Evolutionary conservation across 2,888 invertebrate species (phyloP).

Genomic region (Girardia tigrina): DNA sequence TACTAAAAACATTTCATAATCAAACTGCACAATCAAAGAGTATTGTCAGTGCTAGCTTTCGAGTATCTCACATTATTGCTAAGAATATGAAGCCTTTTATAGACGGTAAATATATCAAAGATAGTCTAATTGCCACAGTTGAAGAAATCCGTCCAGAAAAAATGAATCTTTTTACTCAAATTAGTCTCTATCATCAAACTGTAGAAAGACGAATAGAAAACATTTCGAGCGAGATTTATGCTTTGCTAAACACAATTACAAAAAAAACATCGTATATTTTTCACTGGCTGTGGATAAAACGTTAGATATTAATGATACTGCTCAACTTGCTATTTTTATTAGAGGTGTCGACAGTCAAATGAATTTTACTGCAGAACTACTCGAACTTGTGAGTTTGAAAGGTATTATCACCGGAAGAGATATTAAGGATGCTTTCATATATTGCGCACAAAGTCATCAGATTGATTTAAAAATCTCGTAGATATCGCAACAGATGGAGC

Average conservation of each 20-base stretch:
- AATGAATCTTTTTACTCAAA: too few relatives aligned
- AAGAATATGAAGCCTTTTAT: too few relatives aligned
- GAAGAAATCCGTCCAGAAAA: too few relatives aligned
- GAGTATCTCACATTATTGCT: too few relatives aligned
- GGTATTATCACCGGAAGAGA: neutral
- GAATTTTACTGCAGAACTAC: neutral
- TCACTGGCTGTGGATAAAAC: conserved; percentile 12
- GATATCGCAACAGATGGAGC: neutral
- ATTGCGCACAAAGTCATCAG: neutral
- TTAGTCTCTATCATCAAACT: too few relatives aligned
- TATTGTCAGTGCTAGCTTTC: too few relatives aligned
- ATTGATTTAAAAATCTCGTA: neutral
- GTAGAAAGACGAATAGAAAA: neutral
- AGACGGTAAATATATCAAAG: neutral
- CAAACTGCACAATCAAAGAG: too few relatives aligned
- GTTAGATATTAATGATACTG: neutral
- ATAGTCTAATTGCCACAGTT: neutral
- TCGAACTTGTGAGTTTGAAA: neutral
- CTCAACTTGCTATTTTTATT: conserved; percentile 17
- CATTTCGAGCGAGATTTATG: neutral
- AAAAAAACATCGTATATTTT: neutral
- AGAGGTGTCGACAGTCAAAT: neutral
- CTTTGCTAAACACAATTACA: neutral
- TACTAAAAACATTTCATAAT: too few relatives aligned
- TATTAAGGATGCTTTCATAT: neutral